Evolutionary conservation across 2,888 invertebrate species (phyloP).

Genomic region (Orthosia gracilis): DNA sequence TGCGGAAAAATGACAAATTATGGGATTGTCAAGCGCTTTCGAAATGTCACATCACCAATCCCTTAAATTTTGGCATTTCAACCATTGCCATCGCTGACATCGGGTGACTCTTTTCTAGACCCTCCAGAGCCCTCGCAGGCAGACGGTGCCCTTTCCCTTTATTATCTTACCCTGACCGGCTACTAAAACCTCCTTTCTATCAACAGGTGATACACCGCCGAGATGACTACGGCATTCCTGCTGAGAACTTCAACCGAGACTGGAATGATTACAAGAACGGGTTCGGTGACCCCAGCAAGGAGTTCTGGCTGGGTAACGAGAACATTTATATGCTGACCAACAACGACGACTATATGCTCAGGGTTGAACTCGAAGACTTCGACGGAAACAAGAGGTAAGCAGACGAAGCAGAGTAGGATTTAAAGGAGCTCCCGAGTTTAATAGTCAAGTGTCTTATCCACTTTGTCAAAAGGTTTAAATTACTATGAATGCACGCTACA

Average conservation of each 20-base stretch:
- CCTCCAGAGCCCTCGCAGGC: neutral
- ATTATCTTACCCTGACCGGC: neutral
- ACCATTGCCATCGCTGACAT: no score
- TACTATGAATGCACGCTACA: neutral
- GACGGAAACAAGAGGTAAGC: conserved; percentile 97
- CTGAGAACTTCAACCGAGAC: conserved; percentile 97
- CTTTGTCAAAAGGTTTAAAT: neutral
- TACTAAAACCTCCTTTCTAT: conserved; percentile 7
- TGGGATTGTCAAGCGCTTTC: no score
- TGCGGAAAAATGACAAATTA: no score
- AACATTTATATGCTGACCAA: conserved; percentile 98
- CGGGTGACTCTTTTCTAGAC: no score
- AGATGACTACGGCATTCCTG: conserved; percentile 96
- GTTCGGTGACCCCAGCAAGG: conserved; percentile 97
- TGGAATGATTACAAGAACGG: conserved; percentile 98
- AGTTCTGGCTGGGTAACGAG: conserved; percentile 98
- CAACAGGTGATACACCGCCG: conserved; percentile 96
- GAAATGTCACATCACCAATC: no score
- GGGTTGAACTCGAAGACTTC: conserved; percentile 97
- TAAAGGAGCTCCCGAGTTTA: neutral
- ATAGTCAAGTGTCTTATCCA: neutral
- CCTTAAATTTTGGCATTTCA: no score
- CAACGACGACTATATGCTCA: conserved; percentile 96
- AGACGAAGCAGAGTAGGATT: neutral
- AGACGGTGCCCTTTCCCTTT: neutral